phyloP scores from a whole-genome alignment of 1,140 invertebrate genomes.

The Branchinecta lindahli region DNA sequence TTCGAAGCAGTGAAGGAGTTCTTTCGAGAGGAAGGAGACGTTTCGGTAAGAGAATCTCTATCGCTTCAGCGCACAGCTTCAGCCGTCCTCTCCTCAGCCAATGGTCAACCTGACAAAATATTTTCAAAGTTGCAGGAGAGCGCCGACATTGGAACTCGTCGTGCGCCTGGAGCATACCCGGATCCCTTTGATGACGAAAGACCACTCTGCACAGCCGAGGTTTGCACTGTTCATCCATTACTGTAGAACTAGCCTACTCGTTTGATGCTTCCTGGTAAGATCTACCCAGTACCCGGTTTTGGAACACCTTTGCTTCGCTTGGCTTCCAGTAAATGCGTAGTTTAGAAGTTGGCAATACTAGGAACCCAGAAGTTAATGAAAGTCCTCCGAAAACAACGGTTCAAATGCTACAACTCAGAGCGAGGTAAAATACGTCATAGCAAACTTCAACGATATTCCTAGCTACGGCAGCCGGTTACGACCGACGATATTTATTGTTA shows the following conservation, averaged over 20 bases:
- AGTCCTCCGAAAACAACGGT: too few species aligned
- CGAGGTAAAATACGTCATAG: too few species aligned
- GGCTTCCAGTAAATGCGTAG: too few species aligned
- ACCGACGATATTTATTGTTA: too few species aligned
- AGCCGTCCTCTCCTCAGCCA: background rate
- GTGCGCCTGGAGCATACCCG: background rate
- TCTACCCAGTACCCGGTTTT: background rate
- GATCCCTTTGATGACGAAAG: background rate
- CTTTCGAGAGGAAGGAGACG: background rate
- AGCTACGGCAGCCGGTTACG: too few species aligned
- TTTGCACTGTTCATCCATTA: background rate
- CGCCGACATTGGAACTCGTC: constrained; percentile 1
- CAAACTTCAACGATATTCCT: too few species aligned
- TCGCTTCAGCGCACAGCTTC: background rate
- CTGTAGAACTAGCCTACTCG: too few species aligned
- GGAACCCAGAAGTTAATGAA: too few species aligned
- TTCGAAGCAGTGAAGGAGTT: constrained; percentile 10
- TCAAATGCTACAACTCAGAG: too few species aligned
- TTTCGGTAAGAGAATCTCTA: background rate
- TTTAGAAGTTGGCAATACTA: too few species aligned
- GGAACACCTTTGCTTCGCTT: too few species aligned
- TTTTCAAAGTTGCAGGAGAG: constrained; percentile 7
- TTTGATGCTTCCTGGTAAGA: background rate
- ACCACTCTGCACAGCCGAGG: constrained; percentile 5
- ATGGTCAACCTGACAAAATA: background rate